phyloP scores from a whole-genome alignment of 2,797 vertebrate genomes.

The Trematomus bernacchii region DNA sequence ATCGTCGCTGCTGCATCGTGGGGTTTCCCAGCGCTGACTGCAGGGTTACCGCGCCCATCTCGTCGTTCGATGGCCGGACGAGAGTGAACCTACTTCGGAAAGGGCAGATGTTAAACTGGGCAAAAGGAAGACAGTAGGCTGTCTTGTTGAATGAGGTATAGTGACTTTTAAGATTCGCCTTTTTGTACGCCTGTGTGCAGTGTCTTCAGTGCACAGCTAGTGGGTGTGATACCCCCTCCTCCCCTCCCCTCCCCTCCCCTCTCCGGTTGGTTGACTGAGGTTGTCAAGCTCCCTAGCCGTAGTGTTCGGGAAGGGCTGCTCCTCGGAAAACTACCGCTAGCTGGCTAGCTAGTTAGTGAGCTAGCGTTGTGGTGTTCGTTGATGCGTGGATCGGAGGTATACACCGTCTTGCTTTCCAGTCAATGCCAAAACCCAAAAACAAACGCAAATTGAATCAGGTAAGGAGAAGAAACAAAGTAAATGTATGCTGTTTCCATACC shows the following conservation, averaged over 20 bases:
- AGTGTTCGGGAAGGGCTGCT: conserved; percentile 83
- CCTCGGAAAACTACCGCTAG: conserved; percentile 81
- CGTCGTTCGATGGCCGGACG: conserved; percentile 83
- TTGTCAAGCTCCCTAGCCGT: conserved; percentile 77
- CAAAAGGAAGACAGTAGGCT: conserved; percentile 52
- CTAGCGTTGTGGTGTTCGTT: conserved; percentile 84
- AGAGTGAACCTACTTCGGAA: conserved; percentile 59
- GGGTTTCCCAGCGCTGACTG: conserved; percentile 87
- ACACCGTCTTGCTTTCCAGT: conserved; percentile 81
- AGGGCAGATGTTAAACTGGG: conserved; percentile 70
- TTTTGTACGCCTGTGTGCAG: conserved; percentile 50
- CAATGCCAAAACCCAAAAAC: conserved; percentile 86
- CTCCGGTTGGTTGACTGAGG: conserved; percentile 76
- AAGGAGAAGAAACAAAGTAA: conserved; percentile 42
- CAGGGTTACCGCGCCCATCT: conserved; percentile 91
- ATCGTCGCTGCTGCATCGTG: conserved; percentile 75
- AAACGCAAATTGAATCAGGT: conserved; percentile 82
- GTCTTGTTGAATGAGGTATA: conserved; percentile 44
- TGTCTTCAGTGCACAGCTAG: conserved; percentile 56
- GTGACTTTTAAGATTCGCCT: conserved; percentile 47
- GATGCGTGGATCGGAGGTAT: conserved; percentile 85
- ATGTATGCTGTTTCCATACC: background rate
- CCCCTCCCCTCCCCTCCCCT: conserved; percentile 56
- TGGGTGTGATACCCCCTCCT: conserved; percentile 76
- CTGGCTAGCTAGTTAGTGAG: conserved; percentile 83